Conservation (phyloP, 2,888 invertebrate species). For the Digitonthophagus gazella region DNA sequence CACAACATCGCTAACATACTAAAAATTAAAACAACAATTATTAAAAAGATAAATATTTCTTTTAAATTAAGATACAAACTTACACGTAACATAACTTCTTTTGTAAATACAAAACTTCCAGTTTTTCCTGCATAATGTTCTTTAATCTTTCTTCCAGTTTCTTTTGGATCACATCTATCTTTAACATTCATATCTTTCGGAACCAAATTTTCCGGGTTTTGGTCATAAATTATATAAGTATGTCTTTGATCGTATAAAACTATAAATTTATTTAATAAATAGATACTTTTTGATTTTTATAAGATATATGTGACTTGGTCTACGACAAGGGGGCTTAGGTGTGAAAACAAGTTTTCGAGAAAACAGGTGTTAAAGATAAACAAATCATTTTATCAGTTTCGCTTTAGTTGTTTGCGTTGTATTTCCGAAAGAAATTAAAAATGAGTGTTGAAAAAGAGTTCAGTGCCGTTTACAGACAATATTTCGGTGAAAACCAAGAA, state of each 20-base stretch:
- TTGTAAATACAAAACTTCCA: background rate
- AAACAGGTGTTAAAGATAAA: no score
- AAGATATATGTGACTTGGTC: no score
- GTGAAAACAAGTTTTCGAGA: no score
- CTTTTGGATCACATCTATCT: background rate
- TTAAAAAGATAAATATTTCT: background rate
- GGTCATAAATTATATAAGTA: background rate
- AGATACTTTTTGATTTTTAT: no score
- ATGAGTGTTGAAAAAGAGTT: no score
- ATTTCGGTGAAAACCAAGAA: no score
- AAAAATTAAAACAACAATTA: background rate
- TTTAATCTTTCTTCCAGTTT: background rate
- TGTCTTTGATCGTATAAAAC: background rate
- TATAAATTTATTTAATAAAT: background rate
- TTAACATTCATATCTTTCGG: conserved; percentile 9
- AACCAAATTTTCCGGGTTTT: background rate
- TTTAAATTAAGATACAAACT: background rate
- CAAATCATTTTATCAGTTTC: no score
- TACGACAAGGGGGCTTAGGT: no score
- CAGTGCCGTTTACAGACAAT: no score
- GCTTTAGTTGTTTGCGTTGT: no score
- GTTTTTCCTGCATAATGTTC: background rate
- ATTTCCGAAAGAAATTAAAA: no score
- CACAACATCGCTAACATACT: conserved; percentile 4
- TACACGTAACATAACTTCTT: background rate